Evolutionary conservation across 2,797 vertebrate species (phyloP).

Genomic region (Thalassophryne amazonica): DNA sequence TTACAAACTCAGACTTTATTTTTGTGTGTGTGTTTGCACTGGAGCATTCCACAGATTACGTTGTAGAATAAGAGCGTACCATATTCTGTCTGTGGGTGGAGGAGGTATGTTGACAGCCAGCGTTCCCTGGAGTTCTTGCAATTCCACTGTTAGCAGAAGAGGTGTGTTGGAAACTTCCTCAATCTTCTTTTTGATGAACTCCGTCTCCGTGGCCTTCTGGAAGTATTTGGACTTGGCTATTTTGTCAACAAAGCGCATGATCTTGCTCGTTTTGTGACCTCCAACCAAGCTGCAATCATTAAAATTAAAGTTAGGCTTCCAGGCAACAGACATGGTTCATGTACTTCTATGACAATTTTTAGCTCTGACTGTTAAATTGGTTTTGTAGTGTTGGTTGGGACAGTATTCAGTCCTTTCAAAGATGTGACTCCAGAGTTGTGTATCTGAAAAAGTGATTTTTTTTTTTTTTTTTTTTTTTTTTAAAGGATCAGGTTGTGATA

Average conservation of each 20-base stretch:
- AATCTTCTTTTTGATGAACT: conserved; percentile 98
- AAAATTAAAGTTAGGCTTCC: neutral
- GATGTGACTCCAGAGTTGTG: no score
- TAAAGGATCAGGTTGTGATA: no score
- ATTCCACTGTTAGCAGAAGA: conserved; percentile 91
- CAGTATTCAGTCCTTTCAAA: no score
- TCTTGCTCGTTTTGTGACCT: conserved; percentile 91
- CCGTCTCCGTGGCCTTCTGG: conserved; percentile 95
- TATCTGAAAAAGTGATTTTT: no score
- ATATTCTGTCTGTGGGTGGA: conserved; percentile 95
- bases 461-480: no score
- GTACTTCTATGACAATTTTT: no score
- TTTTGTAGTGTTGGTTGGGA: no score
- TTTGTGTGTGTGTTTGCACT: neutral
- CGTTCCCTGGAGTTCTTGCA: conserved; percentile 89
- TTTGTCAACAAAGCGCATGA: conserved; percentile 97
- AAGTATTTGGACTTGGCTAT: conserved; percentile 97
- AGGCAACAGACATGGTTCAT: no score
- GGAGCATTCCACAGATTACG: neutral
- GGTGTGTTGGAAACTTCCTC: conserved; percentile 97
- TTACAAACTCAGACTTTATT: neutral
- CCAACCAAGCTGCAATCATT: conserved; percentile 77
- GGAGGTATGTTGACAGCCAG: conserved; percentile 94
- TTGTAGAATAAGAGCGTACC: conserved; percentile 70
- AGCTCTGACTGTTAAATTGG: no score